Base-by-base conservation (phyloP, 2,888 invertebrate species). In the Eretmocerus hayati region DNA sequence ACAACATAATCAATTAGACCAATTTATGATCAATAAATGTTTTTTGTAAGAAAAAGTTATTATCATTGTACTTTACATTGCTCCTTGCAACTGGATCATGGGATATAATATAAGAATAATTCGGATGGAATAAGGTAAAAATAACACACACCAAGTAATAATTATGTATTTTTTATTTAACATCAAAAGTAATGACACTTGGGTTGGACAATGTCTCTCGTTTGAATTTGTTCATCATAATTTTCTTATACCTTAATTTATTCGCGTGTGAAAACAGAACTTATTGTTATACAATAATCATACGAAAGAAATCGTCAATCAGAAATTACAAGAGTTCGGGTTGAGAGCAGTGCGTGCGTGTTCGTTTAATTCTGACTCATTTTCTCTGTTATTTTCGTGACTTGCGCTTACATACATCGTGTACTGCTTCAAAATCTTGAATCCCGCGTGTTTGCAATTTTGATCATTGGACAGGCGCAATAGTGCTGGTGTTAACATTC, bases 161-260 rank as follows among this genome's bases (percentile, higher is more conserved):
- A 67, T 69, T 67, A 68, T 66, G 67, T 69, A 69, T 69, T 69
- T 69, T 69, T 69, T 69, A 69, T 69, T 69, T 69, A 69, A 69
- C 69, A 69, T 69, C 69, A 69, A 69, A 69, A 69, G 69, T 69
- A 68, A 69, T 68, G 68, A 69, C 69, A 69, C 68, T 69, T 69
- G 67, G 69, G 68, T 66, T 69, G 68, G 67, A 68, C 67, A 67
- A 67, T 67, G 67, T 66, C 67, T 65, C 64, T 65, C 64, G 60
- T 64, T 64, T 61, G 56, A n/a, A n/a, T 59, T 64, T 49, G 57
- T 61, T 56, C 36, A 22, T 52, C n/a, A n/a, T n/a, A n/a, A n/a
- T n/a, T n/a, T 54, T 53, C 54, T 59, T 58, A 58, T 58, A 56
- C 52, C 59, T 60, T 60, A 61, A 60, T 60, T 56, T 59, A 59